Conservation (phyloP, 2,888 invertebrate genomes). For the Phymatocera aterrima region DNA sequence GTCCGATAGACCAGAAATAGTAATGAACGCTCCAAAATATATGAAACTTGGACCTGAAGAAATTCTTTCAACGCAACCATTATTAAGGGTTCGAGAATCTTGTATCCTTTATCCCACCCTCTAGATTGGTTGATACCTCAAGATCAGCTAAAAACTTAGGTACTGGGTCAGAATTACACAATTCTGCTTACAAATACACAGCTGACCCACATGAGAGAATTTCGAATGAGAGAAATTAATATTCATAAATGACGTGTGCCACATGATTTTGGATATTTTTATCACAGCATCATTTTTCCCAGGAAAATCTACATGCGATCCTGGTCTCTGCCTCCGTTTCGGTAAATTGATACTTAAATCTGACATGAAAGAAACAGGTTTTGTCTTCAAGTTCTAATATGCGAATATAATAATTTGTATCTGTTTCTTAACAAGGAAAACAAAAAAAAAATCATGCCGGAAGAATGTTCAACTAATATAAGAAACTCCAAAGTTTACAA, state of each 20-base stretch:
- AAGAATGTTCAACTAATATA: neutral
- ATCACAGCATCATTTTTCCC: neutral
- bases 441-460: too few species aligned
- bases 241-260: neutral
- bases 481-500: neutral
- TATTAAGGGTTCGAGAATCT: too few species aligned
- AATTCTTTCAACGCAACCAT: too few species aligned
- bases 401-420: conserved; percentile 34
- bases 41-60: too few species aligned
- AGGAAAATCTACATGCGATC: neutral
- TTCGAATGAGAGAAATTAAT: neutral
- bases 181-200: conserved; percentile 32
- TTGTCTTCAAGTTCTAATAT: neutral
- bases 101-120: too few species aligned
- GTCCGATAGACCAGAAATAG: too few species aligned
- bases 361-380: neutral
- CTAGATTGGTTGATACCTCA: too few species aligned
- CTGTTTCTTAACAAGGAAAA: conserved; percentile 13
- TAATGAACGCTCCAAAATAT: too few species aligned
- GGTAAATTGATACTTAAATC: conserved; percentile 17
- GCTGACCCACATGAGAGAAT: neutral
- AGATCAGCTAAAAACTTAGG: neutral
- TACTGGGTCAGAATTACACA: neutral
- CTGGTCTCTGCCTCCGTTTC: neutral
- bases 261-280: too few species aligned